Conservation (phyloP, 2,888 invertebrate genomes). For the Scaptomyza tumidula region DNA sequence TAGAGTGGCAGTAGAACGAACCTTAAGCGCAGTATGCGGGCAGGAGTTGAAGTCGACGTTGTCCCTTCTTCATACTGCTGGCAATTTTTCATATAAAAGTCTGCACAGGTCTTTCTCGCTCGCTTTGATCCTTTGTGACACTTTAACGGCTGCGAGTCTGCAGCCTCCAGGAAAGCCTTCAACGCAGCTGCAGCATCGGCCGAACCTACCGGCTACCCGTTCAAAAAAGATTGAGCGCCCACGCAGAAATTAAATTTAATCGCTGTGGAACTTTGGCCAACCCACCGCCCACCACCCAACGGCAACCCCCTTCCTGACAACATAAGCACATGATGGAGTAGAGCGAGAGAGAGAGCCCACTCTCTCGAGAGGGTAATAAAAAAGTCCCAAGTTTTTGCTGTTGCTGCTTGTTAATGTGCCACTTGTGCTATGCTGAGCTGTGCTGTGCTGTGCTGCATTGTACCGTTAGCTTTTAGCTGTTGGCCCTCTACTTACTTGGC, state of each 20-base stretch:
- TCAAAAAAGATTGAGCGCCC: slow-evolving; percentile 44
- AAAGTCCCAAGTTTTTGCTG: slow-evolving; percentile 65
- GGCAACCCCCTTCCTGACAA: neutral
- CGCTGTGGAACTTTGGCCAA: slow-evolving; percentile 58
- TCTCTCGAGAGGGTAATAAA: slow-evolving; percentile 66
- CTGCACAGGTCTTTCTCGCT: slow-evolving; percentile 24
- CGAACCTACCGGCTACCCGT: slow-evolving; percentile 37
- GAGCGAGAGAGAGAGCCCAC: slow-evolving; percentile 7
- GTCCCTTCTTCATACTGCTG: slow-evolving; percentile 55
- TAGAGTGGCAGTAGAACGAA: neutral
- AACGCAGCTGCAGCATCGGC: slow-evolving; percentile 36
- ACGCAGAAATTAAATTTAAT: slow-evolving; percentile 75
- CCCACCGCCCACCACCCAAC: slow-evolving; percentile 10
- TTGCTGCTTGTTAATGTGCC: slow-evolving; percentile 72
- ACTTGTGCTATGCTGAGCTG: slow-evolving; percentile 55
- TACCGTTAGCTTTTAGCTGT: slow-evolving; percentile 31
- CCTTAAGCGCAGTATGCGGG: slow-evolving; percentile 23
- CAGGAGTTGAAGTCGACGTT: slow-evolving; percentile 5
- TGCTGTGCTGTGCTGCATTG: slow-evolving; percentile 33
- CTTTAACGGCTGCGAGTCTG: slow-evolving; percentile 39
- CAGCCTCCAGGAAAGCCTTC: slow-evolving; percentile 14
- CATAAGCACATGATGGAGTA: slow-evolving; percentile 18
- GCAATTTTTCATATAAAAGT: slow-evolving; percentile 71
- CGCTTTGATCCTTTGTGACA: slow-evolving; percentile 71
- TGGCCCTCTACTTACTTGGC: slow-evolving; percentile 48